Evolutionary conservation across 2,888 invertebrate species (phyloP).

Genomic region (Microchrysa polita): DNA sequence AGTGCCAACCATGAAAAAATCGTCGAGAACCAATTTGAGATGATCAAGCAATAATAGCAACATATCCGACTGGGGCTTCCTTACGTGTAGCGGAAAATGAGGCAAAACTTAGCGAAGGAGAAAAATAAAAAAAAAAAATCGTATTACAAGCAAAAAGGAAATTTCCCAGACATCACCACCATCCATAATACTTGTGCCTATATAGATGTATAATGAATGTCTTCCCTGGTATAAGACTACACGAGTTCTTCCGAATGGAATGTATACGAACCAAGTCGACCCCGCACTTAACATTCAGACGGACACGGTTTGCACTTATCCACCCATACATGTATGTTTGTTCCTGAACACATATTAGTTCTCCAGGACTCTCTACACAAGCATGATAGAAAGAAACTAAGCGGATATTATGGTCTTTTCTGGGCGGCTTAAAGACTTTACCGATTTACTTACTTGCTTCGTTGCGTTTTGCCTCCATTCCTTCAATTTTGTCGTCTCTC

Average conservation of each 20-base stretch:
- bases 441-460: too few relatives aligned
- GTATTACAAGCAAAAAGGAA: slow-evolving; percentile 13
- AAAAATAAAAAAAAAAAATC: not conserved
- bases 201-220: not conserved
- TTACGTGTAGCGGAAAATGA: not conserved
- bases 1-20: slow-evolving; percentile 9
- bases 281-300: too few relatives aligned
- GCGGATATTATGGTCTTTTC: slow-evolving; percentile 11
- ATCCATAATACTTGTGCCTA: slow-evolving; percentile 22
- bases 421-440: slow-evolving; percentile 29
- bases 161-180: slow-evolving; percentile 36
- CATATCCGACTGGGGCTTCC: slow-evolving; percentile 32
- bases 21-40: slow-evolving; percentile 31
- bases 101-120: not conserved
- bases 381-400: slow-evolving; percentile 10
- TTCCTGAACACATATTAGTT: slow-evolving; percentile 23
- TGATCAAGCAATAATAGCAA: slow-evolving; percentile 41
- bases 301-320: not conserved
- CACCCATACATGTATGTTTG: too few relatives aligned
- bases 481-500: not conserved
- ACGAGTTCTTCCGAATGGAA: too few relatives aligned
- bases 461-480: too few relatives aligned
- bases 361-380: slow-evolving; percentile 7
- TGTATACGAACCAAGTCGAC: too few relatives aligned
- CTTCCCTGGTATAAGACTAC: not conserved